phyloP scores from a whole-genome alignment of 2,888 invertebrate genomes.

The Spilarctia lutea region DNA sequence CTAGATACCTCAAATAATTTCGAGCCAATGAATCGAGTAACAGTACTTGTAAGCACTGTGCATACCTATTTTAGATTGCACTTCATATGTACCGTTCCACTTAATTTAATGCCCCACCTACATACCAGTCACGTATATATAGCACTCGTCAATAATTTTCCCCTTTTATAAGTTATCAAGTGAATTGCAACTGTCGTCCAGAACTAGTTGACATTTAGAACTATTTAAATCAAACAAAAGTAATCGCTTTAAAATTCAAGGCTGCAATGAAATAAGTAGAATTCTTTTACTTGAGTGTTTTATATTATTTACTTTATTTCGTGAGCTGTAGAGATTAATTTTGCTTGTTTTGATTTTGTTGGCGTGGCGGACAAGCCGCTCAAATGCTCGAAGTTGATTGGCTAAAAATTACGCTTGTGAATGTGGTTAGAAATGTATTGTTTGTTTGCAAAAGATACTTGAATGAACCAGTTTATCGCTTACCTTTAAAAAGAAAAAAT shows the following conservation, averaged over 20 bases:
- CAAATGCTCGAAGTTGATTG: slow-evolving; percentile 54
- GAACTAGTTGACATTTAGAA: slow-evolving; percentile 42
- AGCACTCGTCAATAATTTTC: background rate
- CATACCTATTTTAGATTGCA: background rate
- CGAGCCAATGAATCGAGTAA: background rate
- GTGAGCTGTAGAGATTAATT: slow-evolving; percentile 27
- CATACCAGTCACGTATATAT: background rate
- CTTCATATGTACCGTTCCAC: background rate
- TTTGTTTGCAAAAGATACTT: slow-evolving; percentile 29
- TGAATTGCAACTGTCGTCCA: background rate
- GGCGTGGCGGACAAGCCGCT: slow-evolving; percentile 64
- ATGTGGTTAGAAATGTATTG: slow-evolving; percentile 43
- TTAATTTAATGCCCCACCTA: background rate
- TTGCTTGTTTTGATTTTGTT: slow-evolving; percentile 31
- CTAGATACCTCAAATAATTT: too few species aligned
- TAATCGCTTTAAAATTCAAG: slow-evolving; percentile 48
- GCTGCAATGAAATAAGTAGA: slow-evolving; percentile 40
- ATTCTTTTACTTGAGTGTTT: slow-evolving; percentile 27
- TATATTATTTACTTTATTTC: slow-evolving; percentile 36
- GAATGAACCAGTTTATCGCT: background rate
- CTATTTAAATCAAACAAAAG: slow-evolving; percentile 43
- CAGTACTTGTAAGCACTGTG: background rate
- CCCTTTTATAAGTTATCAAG: background rate
- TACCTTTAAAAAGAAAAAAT: background rate
- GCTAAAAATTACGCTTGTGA: slow-evolving; percentile 43